These are phyloP conservation scores for Oophaga sylvatica DNA, from an alignment of 2,797 vertebrate species.

Conservation along the genomic window DNA sequence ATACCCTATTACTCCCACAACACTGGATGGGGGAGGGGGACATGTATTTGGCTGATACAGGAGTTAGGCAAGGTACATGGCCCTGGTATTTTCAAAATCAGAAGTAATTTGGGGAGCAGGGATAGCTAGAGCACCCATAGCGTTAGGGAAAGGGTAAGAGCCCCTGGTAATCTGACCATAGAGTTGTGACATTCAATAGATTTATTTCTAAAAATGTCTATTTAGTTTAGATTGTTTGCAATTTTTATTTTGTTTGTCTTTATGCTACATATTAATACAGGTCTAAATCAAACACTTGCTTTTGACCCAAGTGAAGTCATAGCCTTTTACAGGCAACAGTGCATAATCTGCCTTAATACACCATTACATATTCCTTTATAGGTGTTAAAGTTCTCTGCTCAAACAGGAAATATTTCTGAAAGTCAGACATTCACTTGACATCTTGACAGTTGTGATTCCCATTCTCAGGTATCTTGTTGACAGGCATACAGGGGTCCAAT, in stretches of 20 bases:
- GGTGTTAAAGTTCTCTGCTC: slow-evolving; percentile 14
- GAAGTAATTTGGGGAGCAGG: no score
- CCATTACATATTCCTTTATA: slow-evolving; percentile 25
- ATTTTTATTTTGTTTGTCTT: neutral
- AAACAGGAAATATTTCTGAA: slow-evolving; percentile 38
- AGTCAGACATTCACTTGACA: slow-evolving; percentile 63
- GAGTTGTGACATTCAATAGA: no score
- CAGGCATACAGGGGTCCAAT: slow-evolving; percentile 70
- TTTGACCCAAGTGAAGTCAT: neutral
- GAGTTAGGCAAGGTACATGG: no score
- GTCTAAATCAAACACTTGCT: neutral
- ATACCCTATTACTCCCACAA: no score
- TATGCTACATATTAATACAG: neutral
- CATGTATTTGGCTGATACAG: no score
- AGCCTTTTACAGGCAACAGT: neutral
- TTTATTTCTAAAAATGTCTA: no score
- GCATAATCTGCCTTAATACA: neutral
- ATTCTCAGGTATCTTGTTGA: slow-evolving; percentile 73
- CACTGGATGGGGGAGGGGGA: no score
- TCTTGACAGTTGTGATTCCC: slow-evolving; percentile 73
- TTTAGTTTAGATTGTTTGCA: no score
- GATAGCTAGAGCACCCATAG: no score
- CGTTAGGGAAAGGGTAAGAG: no score
- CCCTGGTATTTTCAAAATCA: no score
- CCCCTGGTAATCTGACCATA: no score